Evolutionary conservation across 2,113 vertebrate genomes (phyloP), one percentile per base, ranked within the genome.

Genomic region (Carettochelys insculpta): DNA sequence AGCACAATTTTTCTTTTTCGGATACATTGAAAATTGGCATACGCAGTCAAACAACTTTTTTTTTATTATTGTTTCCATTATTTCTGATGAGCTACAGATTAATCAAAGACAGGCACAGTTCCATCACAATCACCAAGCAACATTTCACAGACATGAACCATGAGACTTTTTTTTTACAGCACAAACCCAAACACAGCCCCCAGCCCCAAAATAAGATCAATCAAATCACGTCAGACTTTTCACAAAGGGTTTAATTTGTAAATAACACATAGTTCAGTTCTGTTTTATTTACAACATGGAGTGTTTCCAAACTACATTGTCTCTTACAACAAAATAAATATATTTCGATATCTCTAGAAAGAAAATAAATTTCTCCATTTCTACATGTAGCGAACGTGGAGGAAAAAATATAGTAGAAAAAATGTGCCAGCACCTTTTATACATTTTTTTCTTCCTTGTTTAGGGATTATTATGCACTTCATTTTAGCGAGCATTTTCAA

Each of bases 251-350:
- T 8, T 11, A 80, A 38, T 65, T 8, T 58, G 81, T 4, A 54
- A 88, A 87, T 16, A 65, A 77, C 61, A 90, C 61, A 31, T 10
- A 4, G 51, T 17, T 47, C 5, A 45, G 52, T 53, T 58, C 1
- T 6, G 24, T 31, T 9, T 22, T 80, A 86, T 76, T 82, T 65
- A 92, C 78, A 91, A 85, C 47, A 43, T 9, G 4, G 68, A 94
- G 77, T 25, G 0, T 75, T 93, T 87, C 88, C 92, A 93, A 87
- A 87, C 77, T 76, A 83, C 86, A 91, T 27, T 54, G 31, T 87
- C 90, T 89, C 75, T 90, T 87, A 87, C 87, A 90, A 94, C 54
- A 91, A 95, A 92, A 95, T 86, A 96, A 86, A 95, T 45, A 45
- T 50, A 91, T 94, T 91, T 90, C 82, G 61, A 43, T 90, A 79